Percentiles rank a stretch among this genome's conserved stretches.
phyloP scores from a whole-genome alignment of 2,888 invertebrate genomes.

The Sussaba pulchella region DNA sequence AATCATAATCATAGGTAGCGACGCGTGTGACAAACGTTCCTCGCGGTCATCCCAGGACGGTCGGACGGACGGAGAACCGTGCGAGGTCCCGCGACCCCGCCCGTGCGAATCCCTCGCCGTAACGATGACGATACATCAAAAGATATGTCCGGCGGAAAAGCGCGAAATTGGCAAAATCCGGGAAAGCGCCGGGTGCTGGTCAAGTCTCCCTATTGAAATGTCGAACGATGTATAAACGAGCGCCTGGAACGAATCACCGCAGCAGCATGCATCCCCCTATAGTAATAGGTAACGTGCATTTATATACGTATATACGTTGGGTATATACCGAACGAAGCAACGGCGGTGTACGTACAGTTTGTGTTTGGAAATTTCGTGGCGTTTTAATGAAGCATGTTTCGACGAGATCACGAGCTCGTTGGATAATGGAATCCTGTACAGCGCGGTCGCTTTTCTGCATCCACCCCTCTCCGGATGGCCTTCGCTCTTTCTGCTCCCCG shows the following conservation, averaged over 20 bases:
- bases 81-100: not conserved
- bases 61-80: not conserved
- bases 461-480: slow-evolving; percentile 4
- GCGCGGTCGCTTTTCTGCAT: slow-evolving; percentile 60
- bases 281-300: slow-evolving; percentile 12
- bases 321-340: no score
- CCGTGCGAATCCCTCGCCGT: not conserved
- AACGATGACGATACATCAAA: slow-evolving; percentile 37
- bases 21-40: slow-evolving; percentile 40
- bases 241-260: slow-evolving; percentile 16
- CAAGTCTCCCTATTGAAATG: slow-evolving; percentile 31
- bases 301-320: not conserved
- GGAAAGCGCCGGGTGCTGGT: slow-evolving; percentile 35
- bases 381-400: slow-evolving; percentile 66
- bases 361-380: slow-evolving; percentile 65
- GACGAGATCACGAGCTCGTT: slow-evolving; percentile 36
- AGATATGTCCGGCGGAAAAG: slow-evolving; percentile 1
- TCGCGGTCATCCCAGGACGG: not conserved
- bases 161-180: slow-evolving; percentile 55
- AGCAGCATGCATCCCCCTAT: no score
- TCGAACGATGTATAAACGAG: slow-evolving; percentile 19
- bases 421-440: slow-evolving; percentile 78
- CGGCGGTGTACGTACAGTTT: slow-evolving; percentile 13
- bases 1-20: slow-evolving; percentile 54
- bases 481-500: slow-evolving; percentile 3